A percentile compares a stretch with the other conserved stretches of the same genome.
Conservation (phyloP, 2,113 vertebrate genomes). For the Pelusios castaneus region DNA sequence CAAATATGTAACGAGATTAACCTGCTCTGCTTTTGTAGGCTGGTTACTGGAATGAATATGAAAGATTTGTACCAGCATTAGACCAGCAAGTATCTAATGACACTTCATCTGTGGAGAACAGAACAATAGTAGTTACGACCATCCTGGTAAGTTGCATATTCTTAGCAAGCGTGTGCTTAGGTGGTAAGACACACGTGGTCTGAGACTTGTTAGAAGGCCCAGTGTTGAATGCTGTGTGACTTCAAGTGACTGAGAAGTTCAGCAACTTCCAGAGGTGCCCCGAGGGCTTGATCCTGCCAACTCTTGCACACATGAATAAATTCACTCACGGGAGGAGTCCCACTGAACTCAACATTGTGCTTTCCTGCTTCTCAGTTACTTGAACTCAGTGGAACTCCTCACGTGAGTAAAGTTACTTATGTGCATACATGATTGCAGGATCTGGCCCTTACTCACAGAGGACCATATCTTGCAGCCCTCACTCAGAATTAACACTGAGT, state of each 20-base stretch:
- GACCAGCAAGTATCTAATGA: slow-evolving; percentile 95
- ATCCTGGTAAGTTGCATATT: slow-evolving; percentile 91
- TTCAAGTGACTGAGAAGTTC: slow-evolving; percentile 60
- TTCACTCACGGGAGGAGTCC: background rate
- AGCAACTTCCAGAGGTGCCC: background rate
- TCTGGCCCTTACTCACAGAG: slow-evolving; percentile 7
- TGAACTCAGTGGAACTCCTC: slow-evolving; percentile 1
- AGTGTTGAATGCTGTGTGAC: background rate
- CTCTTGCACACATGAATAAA: fast-evolving
- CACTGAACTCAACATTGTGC: background rate
- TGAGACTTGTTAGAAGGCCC: background rate
- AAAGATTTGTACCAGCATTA: slow-evolving; percentile 94
- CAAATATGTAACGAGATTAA: slow-evolving; percentile 47
- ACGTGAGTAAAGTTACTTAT: background rate
- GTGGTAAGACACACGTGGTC: background rate
- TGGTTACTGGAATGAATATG: slow-evolving; percentile 98
- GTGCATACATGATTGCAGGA: background rate
- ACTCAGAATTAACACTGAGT: slow-evolving; percentile 32
- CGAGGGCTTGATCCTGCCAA: background rate
- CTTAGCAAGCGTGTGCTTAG: slow-evolving; percentile 19
- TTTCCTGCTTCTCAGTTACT: slow-evolving; percentile 49
- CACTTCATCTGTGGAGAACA: slow-evolving; percentile 94
- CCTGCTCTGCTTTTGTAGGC: slow-evolving; percentile 87
- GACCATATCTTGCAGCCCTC: slow-evolving; percentile 46
- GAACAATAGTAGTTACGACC: slow-evolving; percentile 99